Conservation (phyloP, 2,113 vertebrate genomes). For the Meles meles region DNA sequence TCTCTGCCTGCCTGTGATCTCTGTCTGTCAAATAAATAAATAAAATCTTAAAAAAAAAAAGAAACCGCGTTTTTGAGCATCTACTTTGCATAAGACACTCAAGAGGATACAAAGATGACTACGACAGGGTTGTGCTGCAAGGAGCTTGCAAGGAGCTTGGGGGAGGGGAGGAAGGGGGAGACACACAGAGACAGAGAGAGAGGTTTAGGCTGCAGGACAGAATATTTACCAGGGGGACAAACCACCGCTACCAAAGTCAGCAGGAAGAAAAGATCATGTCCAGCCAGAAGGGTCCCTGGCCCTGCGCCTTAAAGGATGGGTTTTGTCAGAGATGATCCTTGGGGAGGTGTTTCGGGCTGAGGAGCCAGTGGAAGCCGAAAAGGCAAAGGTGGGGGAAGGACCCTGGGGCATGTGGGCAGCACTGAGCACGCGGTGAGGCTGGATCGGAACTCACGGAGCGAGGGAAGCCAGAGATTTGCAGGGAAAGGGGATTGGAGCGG, state of each 20-base stretch:
- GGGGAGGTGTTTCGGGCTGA: background rate
- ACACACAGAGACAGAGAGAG: background rate
- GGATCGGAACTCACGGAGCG: no score
- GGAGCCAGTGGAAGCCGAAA: background rate
- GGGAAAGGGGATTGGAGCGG: background rate
- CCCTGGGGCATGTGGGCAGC: accelerated
- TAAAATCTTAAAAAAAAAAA: no score
- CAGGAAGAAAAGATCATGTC: background rate
- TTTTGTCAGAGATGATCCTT: background rate
- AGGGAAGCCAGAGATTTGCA: background rate
- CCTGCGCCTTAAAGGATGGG: background rate
- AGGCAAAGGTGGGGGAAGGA: background rate
- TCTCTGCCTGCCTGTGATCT: no score
- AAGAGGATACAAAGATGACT: background rate
- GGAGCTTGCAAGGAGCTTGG: accelerated
- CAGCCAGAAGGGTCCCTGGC: background rate
- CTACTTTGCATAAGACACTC: background rate
- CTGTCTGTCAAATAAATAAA: no score
- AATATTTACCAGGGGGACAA: background rate
- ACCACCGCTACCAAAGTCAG: background rate
- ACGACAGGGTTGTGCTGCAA: background rate
- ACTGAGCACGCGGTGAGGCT: no score
- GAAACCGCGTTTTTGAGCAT: background rate
- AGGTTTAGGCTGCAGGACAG: background rate
- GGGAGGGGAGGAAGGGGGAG: no score